Conservation (phyloP, 2,113 vertebrate genomes). For the Macheiramphus alcinus region DNA sequence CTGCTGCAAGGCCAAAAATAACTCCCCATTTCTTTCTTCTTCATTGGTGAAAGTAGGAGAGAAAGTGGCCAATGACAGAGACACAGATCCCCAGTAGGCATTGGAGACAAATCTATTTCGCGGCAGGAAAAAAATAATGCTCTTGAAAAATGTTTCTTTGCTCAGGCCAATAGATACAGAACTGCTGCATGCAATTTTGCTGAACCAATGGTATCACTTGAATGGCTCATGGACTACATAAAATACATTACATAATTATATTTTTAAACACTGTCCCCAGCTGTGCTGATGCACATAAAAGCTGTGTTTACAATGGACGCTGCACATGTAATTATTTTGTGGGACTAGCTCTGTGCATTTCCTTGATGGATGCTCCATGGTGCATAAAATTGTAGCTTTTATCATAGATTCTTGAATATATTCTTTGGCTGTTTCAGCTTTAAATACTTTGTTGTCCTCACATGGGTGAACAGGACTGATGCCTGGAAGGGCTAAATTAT, state of each 20-base stretch:
- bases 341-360: conserved; percentile 45
- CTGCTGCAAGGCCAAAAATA: conserved; percentile 63
- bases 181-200: conserved; percentile 38
- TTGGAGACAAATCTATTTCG: conserved; percentile 51
- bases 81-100: conserved; percentile 17
- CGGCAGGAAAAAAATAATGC: conserved; percentile 26
- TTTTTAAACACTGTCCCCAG: conserved; percentile 63
- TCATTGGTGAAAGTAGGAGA: conserved; percentile 57
- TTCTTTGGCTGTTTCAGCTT: conserved; percentile 42
- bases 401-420: conserved; percentile 39
- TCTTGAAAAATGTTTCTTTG: conserved; percentile 37
- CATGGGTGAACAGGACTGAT: conserved; percentile 20
- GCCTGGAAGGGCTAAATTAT: conserved; percentile 21
- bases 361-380: conserved; percentile 52
- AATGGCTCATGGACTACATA: conserved; percentile 30
- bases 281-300: conserved; percentile 64
- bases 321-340: conserved; percentile 62
- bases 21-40: conserved; percentile 38
- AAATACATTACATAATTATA: conserved; percentile 60
- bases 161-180: conserved; percentile 16
- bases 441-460: neutral
- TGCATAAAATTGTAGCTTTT: conserved; percentile 64
- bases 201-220: conserved; percentile 18
- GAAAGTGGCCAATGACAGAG: conserved; percentile 57
- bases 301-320: conserved; percentile 63